These are phyloP conservation scores for Drosophila melanosoma DNA, from an alignment of 2,888 invertebrate genomes.

Conservation along the genomic window DNA sequence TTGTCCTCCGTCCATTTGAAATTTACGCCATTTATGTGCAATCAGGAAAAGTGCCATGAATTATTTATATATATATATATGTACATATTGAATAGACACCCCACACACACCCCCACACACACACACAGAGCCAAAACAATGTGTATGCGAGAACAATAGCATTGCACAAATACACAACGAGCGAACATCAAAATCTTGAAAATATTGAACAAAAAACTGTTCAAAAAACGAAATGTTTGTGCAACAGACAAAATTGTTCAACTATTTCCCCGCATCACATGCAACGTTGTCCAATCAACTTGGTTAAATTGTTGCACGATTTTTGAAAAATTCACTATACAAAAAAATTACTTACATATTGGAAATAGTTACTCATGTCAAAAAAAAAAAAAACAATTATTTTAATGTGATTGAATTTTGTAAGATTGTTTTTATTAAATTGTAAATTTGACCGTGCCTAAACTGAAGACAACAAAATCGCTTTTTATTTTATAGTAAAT, in stretches of 20 bases:
- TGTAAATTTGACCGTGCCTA: not conserved
- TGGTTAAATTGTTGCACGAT: not conserved
- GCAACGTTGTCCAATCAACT: constrained; percentile 2
- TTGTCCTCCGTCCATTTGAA: constrained; percentile 66
- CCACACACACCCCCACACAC: constrained; percentile 2
- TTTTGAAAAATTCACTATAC: not conserved
- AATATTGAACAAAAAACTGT: constrained; percentile 30
- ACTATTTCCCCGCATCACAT: not conserved
- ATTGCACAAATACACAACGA: constrained; percentile 23
- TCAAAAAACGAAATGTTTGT: not conserved
- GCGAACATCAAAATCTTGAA: constrained; percentile 27
- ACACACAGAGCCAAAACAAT: not conserved
- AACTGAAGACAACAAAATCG: not conserved
- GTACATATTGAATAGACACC: constrained; percentile 43
- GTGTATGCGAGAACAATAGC: constrained; percentile 33
- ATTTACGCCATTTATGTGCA: constrained; percentile 78
- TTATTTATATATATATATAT: constrained; percentile 65
- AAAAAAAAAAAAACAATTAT: not conserved
- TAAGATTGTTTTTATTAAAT: not conserved
- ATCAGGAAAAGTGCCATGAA: constrained; percentile 75
- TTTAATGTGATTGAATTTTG: not conserved
- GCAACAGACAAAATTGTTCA: constrained; percentile 4
- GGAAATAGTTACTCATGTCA: not conserved
- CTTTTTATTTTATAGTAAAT: constrained; percentile 17
- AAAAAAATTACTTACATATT: not conserved